Evolutionary conservation across 2,113 vertebrate species (phyloP), one percentile per base, ranked within the genome.

Genomic region (Oreotrochilus melanogaster): DNA sequence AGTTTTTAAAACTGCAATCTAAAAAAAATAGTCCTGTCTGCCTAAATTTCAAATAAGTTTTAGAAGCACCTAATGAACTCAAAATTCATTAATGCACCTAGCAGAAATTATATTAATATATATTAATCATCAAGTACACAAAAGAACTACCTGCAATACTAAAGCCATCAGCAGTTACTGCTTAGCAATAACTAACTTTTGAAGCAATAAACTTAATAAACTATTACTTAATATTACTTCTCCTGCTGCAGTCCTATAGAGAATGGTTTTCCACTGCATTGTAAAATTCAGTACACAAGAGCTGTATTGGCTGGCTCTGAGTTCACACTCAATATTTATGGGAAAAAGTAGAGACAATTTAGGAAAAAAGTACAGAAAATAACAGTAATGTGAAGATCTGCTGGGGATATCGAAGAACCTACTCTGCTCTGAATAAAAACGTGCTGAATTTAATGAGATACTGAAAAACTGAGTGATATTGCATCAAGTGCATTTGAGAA

Each of bases 1-100:
- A 96, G 91, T 96, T 96, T 93, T 95, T 95, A 93, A 91, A 93
- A 95, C 93, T 94, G 95, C 78, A 96, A 89, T 95, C 95, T 85
- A 86, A 96, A 95, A 91, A 67, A 91, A 21, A 89, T 24, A 92
- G 4, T 93, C 37, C 81, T 91, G 37, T 76, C 85, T 89, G 30
- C 62, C 89, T 91, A 72, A 12, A 66, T 61, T 88, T 75, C 45
- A 84, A 65, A 69, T 42, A 43, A 60, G 14, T n/a, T 84, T 85
- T 64, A 45, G 16, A 87, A 89, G 23, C 69, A 88, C 22, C 43
- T 62, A 23, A 74, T 16, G 28, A 94, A 69, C 56, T 79, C 50
- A 1, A 31, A 62, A 57, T 30, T 79, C 15, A 27, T 43, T 5
- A 72, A 43, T 35, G 79, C 30, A 76, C 25, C 28, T 42, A 76